Conservation (phyloP, 2,113 vertebrate species). For the Hippocampus abdominalis region DNA sequence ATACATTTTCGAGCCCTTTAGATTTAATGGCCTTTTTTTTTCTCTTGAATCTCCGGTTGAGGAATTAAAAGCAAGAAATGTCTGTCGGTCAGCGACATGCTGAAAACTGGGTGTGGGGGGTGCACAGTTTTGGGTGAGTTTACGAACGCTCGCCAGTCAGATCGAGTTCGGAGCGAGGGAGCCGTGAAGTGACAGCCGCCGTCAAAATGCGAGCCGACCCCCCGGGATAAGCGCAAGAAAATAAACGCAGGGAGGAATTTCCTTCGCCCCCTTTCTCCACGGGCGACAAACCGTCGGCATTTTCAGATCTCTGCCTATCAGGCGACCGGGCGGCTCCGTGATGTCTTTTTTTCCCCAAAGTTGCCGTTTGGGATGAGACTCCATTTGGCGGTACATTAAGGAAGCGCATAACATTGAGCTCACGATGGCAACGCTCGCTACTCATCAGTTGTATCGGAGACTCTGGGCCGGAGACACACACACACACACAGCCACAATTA, state of each 20-base stretch:
- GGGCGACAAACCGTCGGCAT: too few relatives aligned
- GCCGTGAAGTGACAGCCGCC: slow-evolving; percentile 60
- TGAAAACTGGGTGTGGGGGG: slow-evolving; percentile 20
- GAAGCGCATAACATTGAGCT: slow-evolving; percentile 74
- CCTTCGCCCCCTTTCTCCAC: too few relatives aligned
- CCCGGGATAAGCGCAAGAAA: too few relatives aligned
- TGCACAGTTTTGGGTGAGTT: slow-evolving; percentile 43
- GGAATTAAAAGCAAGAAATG: slow-evolving; percentile 54
- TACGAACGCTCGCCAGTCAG: slow-evolving; percentile 14
- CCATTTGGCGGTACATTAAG: background rate
- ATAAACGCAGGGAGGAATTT: too few relatives aligned
- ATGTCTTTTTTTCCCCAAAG: too few relatives aligned
- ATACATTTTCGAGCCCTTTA: slow-evolving; percentile 65
- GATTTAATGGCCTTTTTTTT: slow-evolving; percentile 30
- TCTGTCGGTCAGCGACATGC: slow-evolving; percentile 32
- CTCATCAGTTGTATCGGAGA: slow-evolving; percentile 60
- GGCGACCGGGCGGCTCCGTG: too few relatives aligned
- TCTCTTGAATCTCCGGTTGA: slow-evolving; percentile 26
- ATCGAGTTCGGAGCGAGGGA: slow-evolving; percentile 38
- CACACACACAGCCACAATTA: slow-evolving; percentile 38
- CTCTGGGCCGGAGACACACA: slow-evolving; percentile 47
- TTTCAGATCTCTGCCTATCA: too few relatives aligned
- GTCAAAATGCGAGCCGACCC: slow-evolving; percentile 19
- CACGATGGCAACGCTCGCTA: slow-evolving; percentile 76
- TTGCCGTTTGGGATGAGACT: too few relatives aligned